Evolutionary conservation across 2,888 invertebrate species (phyloP).

Genomic region (Lochmaea capreae): DNA sequence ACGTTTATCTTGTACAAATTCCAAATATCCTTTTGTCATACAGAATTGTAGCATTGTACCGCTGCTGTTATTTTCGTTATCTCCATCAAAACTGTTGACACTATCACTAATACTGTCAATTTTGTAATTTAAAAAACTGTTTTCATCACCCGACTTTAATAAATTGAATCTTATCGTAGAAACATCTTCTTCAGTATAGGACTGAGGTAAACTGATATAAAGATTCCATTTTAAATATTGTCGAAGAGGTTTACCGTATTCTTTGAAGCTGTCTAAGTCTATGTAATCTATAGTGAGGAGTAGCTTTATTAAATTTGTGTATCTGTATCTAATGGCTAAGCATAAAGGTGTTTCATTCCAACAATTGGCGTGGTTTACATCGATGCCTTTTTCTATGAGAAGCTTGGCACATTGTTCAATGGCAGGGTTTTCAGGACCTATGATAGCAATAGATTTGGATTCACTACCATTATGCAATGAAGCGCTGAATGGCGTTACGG

Average conservation of each 20-base stretch:
- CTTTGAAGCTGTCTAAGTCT: conserved; percentile 49
- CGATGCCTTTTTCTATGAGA: conserved; percentile 48
- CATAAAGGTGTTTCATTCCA: conserved; percentile 54
- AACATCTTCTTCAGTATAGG: conserved; percentile 39
- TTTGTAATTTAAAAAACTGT: conserved; percentile 48
- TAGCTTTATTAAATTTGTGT: conserved; percentile 28
- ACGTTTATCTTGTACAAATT: conserved; percentile 41
- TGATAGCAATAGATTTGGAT: conserved; percentile 44
- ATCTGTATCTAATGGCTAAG: conserved; percentile 49
- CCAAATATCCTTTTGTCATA: conserved; percentile 49
- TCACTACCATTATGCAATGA: conserved; percentile 47
- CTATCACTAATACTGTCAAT: conserved; percentile 47
- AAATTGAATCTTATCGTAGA: conserved; percentile 46
- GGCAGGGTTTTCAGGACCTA: conserved; percentile 45
- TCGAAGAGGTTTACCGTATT: conserved; percentile 44
- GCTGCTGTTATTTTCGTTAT: conserved; percentile 31
- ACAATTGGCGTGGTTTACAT: conserved; percentile 52
- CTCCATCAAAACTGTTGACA: conserved; percentile 45
- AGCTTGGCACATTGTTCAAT: conserved; percentile 46
- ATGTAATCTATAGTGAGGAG: conserved; percentile 41
- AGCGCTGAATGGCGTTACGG: conserved; percentile 41
- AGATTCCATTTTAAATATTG: conserved; percentile 47
- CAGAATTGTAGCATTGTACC: conserved; percentile 53
- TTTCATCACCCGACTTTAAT: conserved; percentile 50
- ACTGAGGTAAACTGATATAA: conserved; percentile 28